Conservation (phyloP, 2,797 vertebrate genomes). For the Protonibea diacanthus region DNA sequence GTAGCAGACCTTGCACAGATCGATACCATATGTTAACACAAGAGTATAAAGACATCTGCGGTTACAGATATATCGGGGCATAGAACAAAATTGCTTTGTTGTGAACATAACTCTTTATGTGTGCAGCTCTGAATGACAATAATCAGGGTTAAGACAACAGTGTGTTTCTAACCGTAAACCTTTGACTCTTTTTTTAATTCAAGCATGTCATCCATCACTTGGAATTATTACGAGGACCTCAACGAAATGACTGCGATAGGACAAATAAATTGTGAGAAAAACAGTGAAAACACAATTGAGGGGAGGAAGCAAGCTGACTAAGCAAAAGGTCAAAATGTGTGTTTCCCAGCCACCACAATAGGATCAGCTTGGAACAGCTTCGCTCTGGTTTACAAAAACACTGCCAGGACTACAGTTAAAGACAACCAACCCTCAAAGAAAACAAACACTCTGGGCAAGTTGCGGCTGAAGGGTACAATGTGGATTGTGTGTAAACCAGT, state of each 20-base stretch:
- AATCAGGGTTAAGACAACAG: not conserved
- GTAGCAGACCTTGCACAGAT: not conserved
- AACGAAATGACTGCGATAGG: not conserved
- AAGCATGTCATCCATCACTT: not conserved
- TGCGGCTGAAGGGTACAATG: not conserved
- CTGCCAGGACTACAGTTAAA: conserved; percentile 11
- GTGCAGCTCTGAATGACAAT: not conserved
- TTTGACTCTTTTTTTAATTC: not conserved
- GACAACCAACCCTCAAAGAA: conserved; percentile 28
- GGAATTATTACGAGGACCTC: conserved; percentile 2
- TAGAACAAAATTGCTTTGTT: not conserved
- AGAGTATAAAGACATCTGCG: not conserved
- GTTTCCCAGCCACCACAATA: conserved; percentile 5
- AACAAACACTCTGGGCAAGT: conserved; percentile 16
- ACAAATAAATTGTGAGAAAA: conserved; percentile 1
- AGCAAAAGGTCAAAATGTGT: conserved; percentile 9
- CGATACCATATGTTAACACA: not conserved
- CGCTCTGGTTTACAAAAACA: conserved; percentile 14
- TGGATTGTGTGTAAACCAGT: not conserved
- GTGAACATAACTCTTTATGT: not conserved
- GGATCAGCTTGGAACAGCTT: conserved; percentile 22
- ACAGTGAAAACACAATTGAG: not conserved
- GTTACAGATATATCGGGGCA: not conserved
- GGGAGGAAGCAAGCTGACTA: conserved; percentile 11
- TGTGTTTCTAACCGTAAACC: not conserved